Evolutionary conservation across 2,797 vertebrate species (phyloP).

Genomic region (Mormyrus hasselquistii): DNA sequence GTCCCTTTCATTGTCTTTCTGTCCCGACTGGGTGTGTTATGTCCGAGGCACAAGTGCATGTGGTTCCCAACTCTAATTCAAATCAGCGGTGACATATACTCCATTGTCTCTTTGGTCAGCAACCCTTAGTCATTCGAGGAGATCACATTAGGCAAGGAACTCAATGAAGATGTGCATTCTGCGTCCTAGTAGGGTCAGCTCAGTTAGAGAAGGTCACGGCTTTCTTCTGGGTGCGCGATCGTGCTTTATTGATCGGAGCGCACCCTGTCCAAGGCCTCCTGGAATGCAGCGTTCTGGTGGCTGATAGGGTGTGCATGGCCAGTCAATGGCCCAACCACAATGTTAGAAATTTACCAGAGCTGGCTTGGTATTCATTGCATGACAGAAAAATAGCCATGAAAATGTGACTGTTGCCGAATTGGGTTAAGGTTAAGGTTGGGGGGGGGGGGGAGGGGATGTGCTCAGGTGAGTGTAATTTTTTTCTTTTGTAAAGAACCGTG

Average conservation of each 20-base stretch:
- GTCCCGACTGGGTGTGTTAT: neutral
- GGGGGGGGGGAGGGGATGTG: neutral
- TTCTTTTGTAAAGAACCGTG: neutral
- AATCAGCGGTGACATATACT: neutral
- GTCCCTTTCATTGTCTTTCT: neutral
- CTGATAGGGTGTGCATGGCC: constrained; percentile 23
- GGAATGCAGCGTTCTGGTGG: constrained; percentile 32
- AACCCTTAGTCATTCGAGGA: neutral
- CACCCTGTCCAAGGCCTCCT: constrained; percentile 43
- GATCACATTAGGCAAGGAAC: neutral
- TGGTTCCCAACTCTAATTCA: neutral
- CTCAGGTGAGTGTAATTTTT: neutral
- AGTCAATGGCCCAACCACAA: constrained; percentile 24
- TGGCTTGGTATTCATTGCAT: neutral
- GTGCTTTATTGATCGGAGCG: constrained; percentile 52
- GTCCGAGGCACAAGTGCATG: neutral
- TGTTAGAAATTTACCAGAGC: constrained; percentile 1
- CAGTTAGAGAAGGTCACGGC: neutral
- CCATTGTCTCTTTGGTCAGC: neutral
- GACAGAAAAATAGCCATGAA: neutral
- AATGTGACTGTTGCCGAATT: constrained; percentile 19
- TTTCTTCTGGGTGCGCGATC: constrained; percentile 34
- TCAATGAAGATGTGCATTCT: neutral
- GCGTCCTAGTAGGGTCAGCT: neutral
- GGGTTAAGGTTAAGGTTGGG: neutral